Evolutionary conservation across 2,888 invertebrate genomes (phyloP).

Genomic region (Iphiclides podalirius): DNA sequence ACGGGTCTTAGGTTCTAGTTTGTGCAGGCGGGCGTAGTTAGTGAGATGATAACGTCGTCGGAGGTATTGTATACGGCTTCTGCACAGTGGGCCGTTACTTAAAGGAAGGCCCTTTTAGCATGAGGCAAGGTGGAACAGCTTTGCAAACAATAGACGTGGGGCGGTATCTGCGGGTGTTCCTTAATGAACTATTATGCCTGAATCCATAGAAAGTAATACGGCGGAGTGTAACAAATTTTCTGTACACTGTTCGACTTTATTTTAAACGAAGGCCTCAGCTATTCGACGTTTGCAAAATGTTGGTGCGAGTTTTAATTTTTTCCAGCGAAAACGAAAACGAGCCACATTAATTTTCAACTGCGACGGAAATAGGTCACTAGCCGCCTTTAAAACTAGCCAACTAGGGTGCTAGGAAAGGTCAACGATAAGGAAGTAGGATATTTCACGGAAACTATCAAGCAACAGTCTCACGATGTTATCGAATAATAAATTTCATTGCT

Average conservation of each 20-base stretch:
- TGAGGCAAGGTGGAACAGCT: slow-evolving; percentile 55
- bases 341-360: slow-evolving; percentile 15
- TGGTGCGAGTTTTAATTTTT: slow-evolving; percentile 30
- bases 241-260: background rate
- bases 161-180: slow-evolving; percentile 56
- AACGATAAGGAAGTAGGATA: slow-evolving; percentile 61
- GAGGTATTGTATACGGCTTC: slow-evolving; percentile 49
- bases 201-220: slow-evolving; percentile 41
- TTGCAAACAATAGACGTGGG: slow-evolving; percentile 63
- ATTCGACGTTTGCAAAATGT: slow-evolving; percentile 35
- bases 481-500: slow-evolving; percentile 39
- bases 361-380: slow-evolving; percentile 49
- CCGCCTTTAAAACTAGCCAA: slow-evolving; percentile 33
- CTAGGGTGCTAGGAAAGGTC: slow-evolving; percentile 37
- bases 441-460: slow-evolving; percentile 49
- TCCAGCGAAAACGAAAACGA: slow-evolving; percentile 27
- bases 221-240: background rate
- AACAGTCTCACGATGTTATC: slow-evolving; percentile 44
- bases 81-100: slow-evolving; percentile 40
- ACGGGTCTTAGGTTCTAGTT: slow-evolving; percentile 34
- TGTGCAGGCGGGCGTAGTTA: slow-evolving; percentile 38
- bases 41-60: slow-evolving; percentile 42
- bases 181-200: slow-evolving; percentile 71
- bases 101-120: slow-evolving; percentile 61
- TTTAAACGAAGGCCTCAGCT: background rate